phyloP scores from a whole-genome alignment of 2,888 invertebrate genomes.

The Linnaemya tessellans region DNA sequence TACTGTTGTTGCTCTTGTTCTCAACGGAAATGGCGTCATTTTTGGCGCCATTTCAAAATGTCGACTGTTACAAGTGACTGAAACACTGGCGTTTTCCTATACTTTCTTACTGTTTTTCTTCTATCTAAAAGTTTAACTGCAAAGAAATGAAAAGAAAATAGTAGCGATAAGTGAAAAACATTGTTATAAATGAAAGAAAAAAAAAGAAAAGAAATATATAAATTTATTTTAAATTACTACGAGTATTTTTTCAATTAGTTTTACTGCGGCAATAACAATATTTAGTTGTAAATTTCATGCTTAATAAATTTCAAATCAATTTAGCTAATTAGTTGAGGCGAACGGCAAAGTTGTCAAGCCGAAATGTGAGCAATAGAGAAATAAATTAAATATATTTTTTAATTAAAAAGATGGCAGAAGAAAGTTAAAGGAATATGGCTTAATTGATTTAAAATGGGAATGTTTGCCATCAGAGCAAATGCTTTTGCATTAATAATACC shows the following conservation, averaged over 20 bases:
- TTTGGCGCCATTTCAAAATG: slow-evolving; percentile 78
- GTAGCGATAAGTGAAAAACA: slow-evolving; percentile 38
- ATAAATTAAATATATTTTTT: slow-evolving; percentile 35
- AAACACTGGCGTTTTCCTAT: slow-evolving; percentile 13
- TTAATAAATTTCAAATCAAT: slow-evolving; percentile 81
- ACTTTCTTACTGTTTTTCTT: slow-evolving; percentile 6
- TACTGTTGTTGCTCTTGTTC: not conserved
- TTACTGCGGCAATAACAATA: slow-evolving; percentile 59
- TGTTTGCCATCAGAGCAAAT: not conserved
- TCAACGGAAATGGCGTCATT: slow-evolving; percentile 79
- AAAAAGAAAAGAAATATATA: slow-evolving; percentile 45
- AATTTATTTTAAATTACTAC: slow-evolving; percentile 65
- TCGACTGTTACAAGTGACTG: slow-evolving; percentile 43
- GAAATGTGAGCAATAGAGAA: not conserved
- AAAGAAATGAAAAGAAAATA: slow-evolving; percentile 46
- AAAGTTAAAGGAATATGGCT: not conserved
- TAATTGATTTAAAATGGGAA: slow-evolving; percentile 1
- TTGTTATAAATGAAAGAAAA: slow-evolving; percentile 50
- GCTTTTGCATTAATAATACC: not conserved
- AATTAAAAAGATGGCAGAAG: slow-evolving; percentile 34
- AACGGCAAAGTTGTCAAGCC: slow-evolving; percentile 28
- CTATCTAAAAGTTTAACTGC: slow-evolving; percentile 47
- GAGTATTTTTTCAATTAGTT: slow-evolving; percentile 66
- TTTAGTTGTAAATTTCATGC: slow-evolving; percentile 75
- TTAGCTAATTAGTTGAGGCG: slow-evolving; percentile 77